Evolutionary conservation across 2,113 vertebrate genomes (phyloP).

Genomic region (Tringa solitaria): DNA sequence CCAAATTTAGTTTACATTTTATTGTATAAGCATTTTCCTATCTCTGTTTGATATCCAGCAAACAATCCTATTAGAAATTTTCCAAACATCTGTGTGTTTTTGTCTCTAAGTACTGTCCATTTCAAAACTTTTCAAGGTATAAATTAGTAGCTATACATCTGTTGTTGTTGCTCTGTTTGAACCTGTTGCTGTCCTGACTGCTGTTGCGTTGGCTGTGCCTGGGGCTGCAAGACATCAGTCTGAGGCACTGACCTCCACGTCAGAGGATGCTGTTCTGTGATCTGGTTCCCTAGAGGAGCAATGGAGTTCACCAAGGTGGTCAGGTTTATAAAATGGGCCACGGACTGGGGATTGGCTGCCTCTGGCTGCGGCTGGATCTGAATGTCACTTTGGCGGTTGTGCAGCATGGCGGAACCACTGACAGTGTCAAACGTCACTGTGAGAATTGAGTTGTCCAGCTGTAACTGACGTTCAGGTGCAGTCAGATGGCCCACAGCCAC

Average conservation of each 20-base stretch:
- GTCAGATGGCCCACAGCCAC: slow-evolving; percentile 89
- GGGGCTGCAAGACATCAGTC: slow-evolving; percentile 71
- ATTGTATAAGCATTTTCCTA: not conserved
- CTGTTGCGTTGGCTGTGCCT: slow-evolving; percentile 60
- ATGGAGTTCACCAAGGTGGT: slow-evolving; percentile 96
- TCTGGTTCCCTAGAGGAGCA: slow-evolving; percentile 79
- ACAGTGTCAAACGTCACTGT: slow-evolving; percentile 95
- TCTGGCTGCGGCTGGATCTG: slow-evolving; percentile 78
- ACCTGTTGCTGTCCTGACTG: slow-evolving; percentile 69
- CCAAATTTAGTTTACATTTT: not conserved
- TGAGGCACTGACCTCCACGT: slow-evolving; percentile 86
- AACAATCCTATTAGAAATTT: slow-evolving; percentile 1
- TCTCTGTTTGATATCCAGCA: slow-evolving; percentile 70
- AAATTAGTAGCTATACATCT: slow-evolving; percentile 93
- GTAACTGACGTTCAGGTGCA: slow-evolving; percentile 85
- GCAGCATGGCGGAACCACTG: slow-evolving; percentile 89
- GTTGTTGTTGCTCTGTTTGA: slow-evolving; percentile 78
- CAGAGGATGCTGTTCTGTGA: slow-evolving; percentile 83
- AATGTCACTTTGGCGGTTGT: slow-evolving; percentile 87
- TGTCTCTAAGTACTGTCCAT: not conserved
- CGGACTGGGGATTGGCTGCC: slow-evolving; percentile 77
- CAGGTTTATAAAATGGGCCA: slow-evolving; percentile 96
- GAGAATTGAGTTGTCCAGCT: slow-evolving; percentile 95
- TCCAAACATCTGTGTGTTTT: not conserved
- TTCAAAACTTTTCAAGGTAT: not conserved